Evolutionary conservation across 2,888 invertebrate species (phyloP).

Genomic region (Suillia variegata): DNA sequence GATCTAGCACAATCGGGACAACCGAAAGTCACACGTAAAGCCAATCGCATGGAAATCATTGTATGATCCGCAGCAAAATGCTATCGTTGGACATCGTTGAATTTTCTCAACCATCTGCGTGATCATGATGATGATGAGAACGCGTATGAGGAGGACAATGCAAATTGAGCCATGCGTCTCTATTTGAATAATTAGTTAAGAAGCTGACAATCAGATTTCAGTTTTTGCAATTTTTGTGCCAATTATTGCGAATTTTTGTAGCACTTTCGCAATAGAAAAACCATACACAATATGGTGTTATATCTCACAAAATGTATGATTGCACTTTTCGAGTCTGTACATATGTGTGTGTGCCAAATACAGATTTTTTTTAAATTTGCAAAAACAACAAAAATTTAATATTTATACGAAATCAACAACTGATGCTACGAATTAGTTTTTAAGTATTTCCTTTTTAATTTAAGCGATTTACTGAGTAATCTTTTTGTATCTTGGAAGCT

Average conservation of each 20-base stretch:
- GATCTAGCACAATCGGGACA: conserved; percentile 71
- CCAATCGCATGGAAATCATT: conserved; percentile 73
- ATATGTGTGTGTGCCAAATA: background rate
- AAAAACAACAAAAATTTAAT: conserved; percentile 46
- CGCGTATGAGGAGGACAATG: background rate
- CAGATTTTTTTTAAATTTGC: conserved; percentile 32
- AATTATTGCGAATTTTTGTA: conserved; percentile 22
- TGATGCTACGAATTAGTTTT: conserved; percentile 40
- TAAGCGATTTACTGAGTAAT: too few species aligned
- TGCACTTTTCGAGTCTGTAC: background rate
- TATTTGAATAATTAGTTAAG: background rate
- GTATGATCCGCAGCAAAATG: conserved; percentile 62
- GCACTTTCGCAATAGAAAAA: background rate
- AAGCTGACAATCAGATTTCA: conserved; percentile 45
- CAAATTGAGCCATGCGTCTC: background rate
- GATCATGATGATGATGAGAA: background rate
- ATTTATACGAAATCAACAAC: conserved; percentile 44
- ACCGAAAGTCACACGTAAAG: conserved; percentile 71
- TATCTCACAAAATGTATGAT: too few species aligned
- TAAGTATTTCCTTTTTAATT: too few species aligned
- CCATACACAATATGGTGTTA: too few species aligned
- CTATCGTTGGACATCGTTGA: conserved; percentile 30
- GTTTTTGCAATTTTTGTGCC: conserved; percentile 46
- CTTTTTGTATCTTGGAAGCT: too few species aligned
- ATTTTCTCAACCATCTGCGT: conserved; percentile 24